A percentile compares a stretch with the other conserved stretches of the same genome.
These are phyloP conservation scores for Coptotermes formosanus DNA, from an alignment of 1,140 invertebrate genomes.

Conservation along the genomic window DNA sequence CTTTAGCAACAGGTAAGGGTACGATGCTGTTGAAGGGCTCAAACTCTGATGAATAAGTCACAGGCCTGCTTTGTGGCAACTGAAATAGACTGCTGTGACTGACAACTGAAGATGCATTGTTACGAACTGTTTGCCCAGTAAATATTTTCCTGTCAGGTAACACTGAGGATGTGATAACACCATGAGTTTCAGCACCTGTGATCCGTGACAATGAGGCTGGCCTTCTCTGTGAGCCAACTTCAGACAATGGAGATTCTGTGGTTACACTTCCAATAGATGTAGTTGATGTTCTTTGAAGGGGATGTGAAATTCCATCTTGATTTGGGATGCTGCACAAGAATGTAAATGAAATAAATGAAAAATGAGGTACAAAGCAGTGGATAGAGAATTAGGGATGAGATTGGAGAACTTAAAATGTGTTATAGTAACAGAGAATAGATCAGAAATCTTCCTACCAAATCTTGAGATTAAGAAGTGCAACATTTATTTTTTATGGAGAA, in stretches of 20 bases:
- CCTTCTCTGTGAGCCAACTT: not conserved
- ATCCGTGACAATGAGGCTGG: not conserved
- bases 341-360: not conserved
- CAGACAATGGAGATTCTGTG: not conserved
- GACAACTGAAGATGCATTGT: not conserved
- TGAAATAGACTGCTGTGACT: not conserved
- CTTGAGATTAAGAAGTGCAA: not conserved
- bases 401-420: too few relatives aligned
- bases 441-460: not conserved
- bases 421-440: not conserved
- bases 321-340: not conserved
- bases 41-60: not conserved
- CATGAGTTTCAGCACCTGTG: not conserved
- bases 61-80: not conserved
- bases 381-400: not conserved
- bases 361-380: not conserved
- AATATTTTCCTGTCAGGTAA: slow-evolving; percentile 7
- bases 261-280: not conserved
- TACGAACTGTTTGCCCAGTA: not conserved
- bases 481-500: not conserved
- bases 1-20: not conserved
- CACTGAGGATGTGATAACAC: not conserved
- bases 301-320: not conserved
- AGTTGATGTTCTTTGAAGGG: not conserved
- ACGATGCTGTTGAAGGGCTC: not conserved